Evolutionary conservation across 1,140 invertebrate genomes (phyloP).

Genomic region (Subanguina moxae): DNA sequence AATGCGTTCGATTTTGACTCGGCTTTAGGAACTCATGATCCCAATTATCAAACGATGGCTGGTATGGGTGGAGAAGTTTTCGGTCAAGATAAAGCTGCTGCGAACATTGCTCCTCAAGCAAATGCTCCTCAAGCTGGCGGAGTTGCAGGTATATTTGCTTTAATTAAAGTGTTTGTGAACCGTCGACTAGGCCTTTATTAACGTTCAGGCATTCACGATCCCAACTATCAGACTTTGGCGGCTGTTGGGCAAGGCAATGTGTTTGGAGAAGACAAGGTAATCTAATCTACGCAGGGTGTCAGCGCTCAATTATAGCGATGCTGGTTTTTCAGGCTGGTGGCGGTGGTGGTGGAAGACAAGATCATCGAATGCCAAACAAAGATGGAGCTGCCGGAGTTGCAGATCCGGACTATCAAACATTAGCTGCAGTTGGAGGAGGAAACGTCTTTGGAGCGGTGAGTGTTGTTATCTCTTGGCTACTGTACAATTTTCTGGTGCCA

Average conservation of each 20-base stretch:
- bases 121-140: background rate
- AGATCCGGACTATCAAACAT: constrained; percentile 28
- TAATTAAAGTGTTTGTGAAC: background rate
- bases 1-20: too few species aligned
- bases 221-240: constrained; percentile 29
- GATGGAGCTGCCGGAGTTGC: constrained; percentile 10
- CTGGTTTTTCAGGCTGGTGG: too few species aligned
- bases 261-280: constrained; percentile 23
- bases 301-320: too few species aligned
- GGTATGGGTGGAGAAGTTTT: constrained; percentile 23
- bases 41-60: constrained; percentile 29
- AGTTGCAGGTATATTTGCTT: background rate
- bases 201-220: constrained; percentile 16
- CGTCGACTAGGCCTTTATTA: background rate
- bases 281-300: too few species aligned
- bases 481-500: too few species aligned
- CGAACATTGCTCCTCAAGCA: background rate
- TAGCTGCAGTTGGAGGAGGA: constrained; percentile 22
- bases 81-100: background rate
- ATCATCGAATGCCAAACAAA: background rate
- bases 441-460: constrained; percentile 14
- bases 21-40: constrained; percentile 23
- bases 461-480: too few species aligned
- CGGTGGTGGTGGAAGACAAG: background rate
- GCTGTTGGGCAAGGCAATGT: constrained; percentile 17